Percentiles rank a stretch among this genome's conserved stretches.
Evolutionary conservation across 37 sponge, comb jelly and placozoan species (phyloP).

Genomic region (Agelas oroides): DNA sequence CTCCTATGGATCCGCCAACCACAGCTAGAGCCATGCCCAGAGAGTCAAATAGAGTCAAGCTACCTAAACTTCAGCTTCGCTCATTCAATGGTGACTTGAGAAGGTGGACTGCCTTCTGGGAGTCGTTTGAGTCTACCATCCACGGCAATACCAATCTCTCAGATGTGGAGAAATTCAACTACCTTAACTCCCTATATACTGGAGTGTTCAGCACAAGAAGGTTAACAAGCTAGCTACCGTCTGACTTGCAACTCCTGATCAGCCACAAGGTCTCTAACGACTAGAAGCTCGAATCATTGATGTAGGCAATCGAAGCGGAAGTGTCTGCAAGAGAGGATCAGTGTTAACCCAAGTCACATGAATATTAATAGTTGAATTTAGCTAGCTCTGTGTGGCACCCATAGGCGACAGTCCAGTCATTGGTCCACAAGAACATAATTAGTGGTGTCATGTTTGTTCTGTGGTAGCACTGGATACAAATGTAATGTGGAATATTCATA

Average conservation of each 20-base stretch:
- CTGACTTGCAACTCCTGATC: conserved; percentile 21
- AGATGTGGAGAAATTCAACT: conserved; percentile 20
- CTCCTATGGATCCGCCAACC: background rate
- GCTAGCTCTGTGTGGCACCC: no score
- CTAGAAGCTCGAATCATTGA: background rate
- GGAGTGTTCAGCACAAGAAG: no score
- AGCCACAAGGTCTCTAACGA: conserved; percentile 17
- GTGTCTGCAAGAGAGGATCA: background rate
- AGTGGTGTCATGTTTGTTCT: no score
- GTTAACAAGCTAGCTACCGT: conserved; percentile 10
- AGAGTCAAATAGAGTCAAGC: background rate
- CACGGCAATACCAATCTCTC: conserved; percentile 8
- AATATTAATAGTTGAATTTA: no score
- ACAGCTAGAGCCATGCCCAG: background rate
- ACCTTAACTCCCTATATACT: conserved; percentile 36
- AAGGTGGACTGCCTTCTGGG: conserved; percentile 24
- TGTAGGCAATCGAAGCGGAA: background rate
- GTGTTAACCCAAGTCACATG: no score
- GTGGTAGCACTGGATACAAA: no score
- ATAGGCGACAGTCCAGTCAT: no score
- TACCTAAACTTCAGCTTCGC: conserved; percentile 20
- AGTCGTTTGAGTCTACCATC: conserved; percentile 20
- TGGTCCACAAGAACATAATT: no score
- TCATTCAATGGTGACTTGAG: conserved; percentile 20
- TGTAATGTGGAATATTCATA: no score